Evolutionary conservation across 2,113 vertebrate species (phyloP), one percentile per base, ranked within the genome.

Genomic region (Bostrychus sinensis): DNA sequence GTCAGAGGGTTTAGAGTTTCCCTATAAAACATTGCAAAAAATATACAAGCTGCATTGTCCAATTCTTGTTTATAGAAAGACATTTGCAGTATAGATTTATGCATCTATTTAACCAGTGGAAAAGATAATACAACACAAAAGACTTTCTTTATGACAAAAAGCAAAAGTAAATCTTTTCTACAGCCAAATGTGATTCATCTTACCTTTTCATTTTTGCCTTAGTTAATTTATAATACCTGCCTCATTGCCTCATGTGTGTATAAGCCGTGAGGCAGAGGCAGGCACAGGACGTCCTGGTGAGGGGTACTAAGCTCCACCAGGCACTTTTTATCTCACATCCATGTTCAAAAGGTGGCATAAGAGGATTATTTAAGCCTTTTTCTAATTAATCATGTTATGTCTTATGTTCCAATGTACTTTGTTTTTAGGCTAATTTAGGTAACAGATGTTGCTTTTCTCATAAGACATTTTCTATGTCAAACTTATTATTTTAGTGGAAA

Each of bases 1-100:
- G 84, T 80, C 66, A 75, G 56, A 22, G 39, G 37, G 75, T 70
- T 50, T 78, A 58, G 36, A 56, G 50, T 68, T 78, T 66, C 53
- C 61, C 6, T 17, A 13, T 32, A 48, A 79, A 70, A 63, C 11
- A 34, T 57, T 20, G 64, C 39, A 54, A 8, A 61, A 38, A 41
- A 25, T 1, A 62, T 39, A 23, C 56, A 46, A 26, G n/a, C 12
- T 26, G 8, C 45, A 19, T 28, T 30, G 23, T 42, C 8, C 53
- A 19, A 64, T 6, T 16, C n/a, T 4, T 4, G 43, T 58, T 19
- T 7, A 9, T 22, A 14, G 7, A 39, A 1, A 38, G 1, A 28
- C n/a, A 6, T 38, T 25, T 43, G n/a, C 25, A 26, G 13, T 9
- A 12, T 28, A 38, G 7, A 39, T n/a, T 37, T 0, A 45, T 50